Percentiles rank a stretch among this genome's conserved stretches.
Evolutionary conservation across 2,113 vertebrate species (phyloP).

Genomic region (Platichthys flesus): DNA sequence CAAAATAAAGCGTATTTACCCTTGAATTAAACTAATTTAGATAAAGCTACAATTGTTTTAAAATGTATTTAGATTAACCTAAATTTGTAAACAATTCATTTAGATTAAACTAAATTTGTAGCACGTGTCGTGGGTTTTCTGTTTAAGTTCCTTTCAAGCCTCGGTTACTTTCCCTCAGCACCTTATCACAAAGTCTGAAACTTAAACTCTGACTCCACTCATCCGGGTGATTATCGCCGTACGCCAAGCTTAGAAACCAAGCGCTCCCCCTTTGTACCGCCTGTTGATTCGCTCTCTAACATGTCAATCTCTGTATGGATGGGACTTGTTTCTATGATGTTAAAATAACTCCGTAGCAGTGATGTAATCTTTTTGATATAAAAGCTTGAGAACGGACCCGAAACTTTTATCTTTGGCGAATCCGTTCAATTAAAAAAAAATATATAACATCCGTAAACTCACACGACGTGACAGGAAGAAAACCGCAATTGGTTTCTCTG

Average conservation of each 20-base stretch:
- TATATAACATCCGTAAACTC: background rate
- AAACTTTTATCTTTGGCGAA: accelerated
- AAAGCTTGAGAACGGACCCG: background rate
- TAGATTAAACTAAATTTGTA: no score
- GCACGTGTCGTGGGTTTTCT: background rate
- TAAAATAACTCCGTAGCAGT: background rate
- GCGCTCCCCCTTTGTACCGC: background rate
- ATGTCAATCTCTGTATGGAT: conserved; percentile 52
- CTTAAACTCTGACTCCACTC: background rate
- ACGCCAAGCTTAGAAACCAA: background rate
- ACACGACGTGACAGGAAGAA: conserved; percentile 47
- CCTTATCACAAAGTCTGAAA: background rate
- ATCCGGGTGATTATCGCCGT: background rate
- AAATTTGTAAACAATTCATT: no score
- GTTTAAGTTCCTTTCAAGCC: background rate
- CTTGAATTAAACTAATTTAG: no score
- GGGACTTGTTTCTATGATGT: conserved; percentile 4
- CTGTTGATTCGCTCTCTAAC: conserved; percentile 40
- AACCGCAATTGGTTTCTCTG: conserved; percentile 67
- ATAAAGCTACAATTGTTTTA: no score
- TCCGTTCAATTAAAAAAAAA: background rate
- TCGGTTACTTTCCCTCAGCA: background rate
- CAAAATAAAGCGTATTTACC: no score
- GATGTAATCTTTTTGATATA: background rate
- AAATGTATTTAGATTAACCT: no score